These are phyloP conservation scores for Siniperca knerii DNA, from an alignment of 2,113 vertebrate species.

Conservation along the genomic window DNA sequence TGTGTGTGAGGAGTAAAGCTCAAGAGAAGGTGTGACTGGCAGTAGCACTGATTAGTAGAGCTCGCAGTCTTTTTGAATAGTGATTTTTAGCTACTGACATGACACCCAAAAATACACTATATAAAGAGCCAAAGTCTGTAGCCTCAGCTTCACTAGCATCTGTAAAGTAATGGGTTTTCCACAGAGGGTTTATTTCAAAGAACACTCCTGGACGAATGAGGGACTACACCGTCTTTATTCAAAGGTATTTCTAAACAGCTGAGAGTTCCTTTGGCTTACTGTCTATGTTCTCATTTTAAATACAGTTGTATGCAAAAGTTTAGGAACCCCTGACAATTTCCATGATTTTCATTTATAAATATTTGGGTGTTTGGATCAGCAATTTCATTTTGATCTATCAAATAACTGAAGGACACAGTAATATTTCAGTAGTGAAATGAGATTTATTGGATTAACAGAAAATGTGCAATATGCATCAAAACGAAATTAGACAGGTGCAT, in stretches of 20 bases:
- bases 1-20: slow-evolving; percentile 18
- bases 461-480: too few relatives aligned
- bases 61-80: slow-evolving; percentile 25
- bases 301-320: too few relatives aligned
- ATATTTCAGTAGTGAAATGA: too few relatives aligned
- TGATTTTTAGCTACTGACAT: slow-evolving; percentile 27
- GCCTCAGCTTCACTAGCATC: neutral
- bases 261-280: neutral
- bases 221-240: neutral
- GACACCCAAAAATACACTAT: neutral
- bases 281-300: neutral
- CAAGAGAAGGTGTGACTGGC: slow-evolving; percentile 11
- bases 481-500: too few relatives aligned
- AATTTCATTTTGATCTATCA: too few relatives aligned
- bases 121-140: neutral
- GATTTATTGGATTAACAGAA: too few relatives aligned
- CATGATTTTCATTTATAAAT: too few relatives aligned
- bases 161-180: slow-evolving; percentile 10
- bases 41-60: slow-evolving; percentile 46
- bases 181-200: neutral
- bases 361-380: too few relatives aligned
- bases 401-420: too few relatives aligned
- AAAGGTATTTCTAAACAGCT: neutral
- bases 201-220: too few relatives aligned
- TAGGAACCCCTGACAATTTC: too few relatives aligned